Evolutionary conservation across 1,140 invertebrate species (phyloP).

Genomic region (Camponotus floridanus): DNA sequence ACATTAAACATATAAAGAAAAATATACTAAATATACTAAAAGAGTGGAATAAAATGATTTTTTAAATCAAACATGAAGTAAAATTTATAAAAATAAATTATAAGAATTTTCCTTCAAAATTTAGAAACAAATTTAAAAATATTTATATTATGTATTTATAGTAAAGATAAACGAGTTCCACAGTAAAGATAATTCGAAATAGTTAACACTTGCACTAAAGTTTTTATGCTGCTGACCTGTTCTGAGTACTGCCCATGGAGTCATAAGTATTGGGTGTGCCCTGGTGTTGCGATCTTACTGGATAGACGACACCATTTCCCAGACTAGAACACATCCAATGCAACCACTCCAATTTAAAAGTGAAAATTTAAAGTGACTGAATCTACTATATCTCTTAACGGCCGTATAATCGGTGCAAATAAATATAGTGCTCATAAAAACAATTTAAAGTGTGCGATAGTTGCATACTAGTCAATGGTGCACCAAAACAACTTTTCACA

Average conservation of each 20-base stretch:
- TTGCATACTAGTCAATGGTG: constrained; percentile 51
- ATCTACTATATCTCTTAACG: constrained; percentile 30
- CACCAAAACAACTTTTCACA: constrained; percentile 45
- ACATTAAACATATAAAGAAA: constrained; percentile 37
- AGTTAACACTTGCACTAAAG: constrained; percentile 56
- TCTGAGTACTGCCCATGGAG: constrained; percentile 95
- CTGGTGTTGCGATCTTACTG: constrained; percentile 92
- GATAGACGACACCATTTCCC: constrained; percentile 95
- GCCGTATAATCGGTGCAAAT: constrained; percentile 35
- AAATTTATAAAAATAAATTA: neutral
- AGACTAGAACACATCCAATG: constrained; percentile 90
- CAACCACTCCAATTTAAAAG: constrained; percentile 81
- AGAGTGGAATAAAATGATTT: constrained; percentile 17
- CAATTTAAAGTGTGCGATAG: constrained; percentile 31
- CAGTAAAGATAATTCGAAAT: constrained; percentile 72
- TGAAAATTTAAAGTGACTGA: constrained; percentile 33
- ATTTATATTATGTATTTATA: constrained; percentile 15
- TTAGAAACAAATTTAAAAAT: neutral
- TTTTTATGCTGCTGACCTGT: constrained; percentile 90
- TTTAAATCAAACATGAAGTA: neutral
- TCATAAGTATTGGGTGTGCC: constrained; percentile 91
- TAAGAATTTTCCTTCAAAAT: constrained; percentile 11
- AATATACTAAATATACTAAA: constrained; percentile 19
- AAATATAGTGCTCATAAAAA: constrained; percentile 36
- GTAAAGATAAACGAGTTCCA: constrained; percentile 73